phyloP scores from a whole-genome alignment of 2,113 vertebrate species.

The Kryptolebias marmoratus region DNA sequence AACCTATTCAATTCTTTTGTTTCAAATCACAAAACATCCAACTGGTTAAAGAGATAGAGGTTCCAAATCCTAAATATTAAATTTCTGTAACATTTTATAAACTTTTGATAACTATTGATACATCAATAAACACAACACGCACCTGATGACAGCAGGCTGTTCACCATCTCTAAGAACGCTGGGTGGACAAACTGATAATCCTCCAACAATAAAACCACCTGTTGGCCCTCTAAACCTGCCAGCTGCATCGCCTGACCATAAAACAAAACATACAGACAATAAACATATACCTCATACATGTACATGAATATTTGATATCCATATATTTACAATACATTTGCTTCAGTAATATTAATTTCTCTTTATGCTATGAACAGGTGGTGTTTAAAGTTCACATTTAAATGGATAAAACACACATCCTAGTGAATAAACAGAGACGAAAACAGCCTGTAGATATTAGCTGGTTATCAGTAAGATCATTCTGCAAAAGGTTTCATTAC shows the following conservation, averaged over 20 bases:
- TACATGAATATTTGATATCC: neutral
- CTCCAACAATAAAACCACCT: conserved; percentile 91
- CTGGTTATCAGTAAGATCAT: conserved; percentile 7
- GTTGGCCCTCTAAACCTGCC: conserved; percentile 91
- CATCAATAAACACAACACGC: conserved; percentile 13
- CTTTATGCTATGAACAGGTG: neutral
- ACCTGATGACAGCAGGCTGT: conserved; percentile 96
- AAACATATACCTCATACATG: conserved; percentile 1
- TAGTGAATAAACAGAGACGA: neutral
- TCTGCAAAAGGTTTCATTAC: neutral
- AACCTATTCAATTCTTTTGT: too few relatives aligned
- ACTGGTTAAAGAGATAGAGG: too few relatives aligned
- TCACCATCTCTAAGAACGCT: conserved; percentile 95
- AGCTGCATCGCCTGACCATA: conserved; percentile 88
- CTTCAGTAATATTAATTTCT: neutral
- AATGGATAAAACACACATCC: neutral
- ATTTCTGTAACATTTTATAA: too few relatives aligned
- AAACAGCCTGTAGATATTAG: conserved; percentile 3
- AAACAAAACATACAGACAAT: conserved; percentile 4
- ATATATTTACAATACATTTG: neutral
- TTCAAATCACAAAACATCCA: too few relatives aligned
- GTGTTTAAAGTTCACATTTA: neutral
- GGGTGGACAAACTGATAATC: conserved; percentile 94
- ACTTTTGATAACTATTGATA: neutral
- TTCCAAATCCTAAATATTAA: too few relatives aligned